Conservation (phyloP, 64 coral and sea anemone genomes). For the Montipora cactus region DNA sequence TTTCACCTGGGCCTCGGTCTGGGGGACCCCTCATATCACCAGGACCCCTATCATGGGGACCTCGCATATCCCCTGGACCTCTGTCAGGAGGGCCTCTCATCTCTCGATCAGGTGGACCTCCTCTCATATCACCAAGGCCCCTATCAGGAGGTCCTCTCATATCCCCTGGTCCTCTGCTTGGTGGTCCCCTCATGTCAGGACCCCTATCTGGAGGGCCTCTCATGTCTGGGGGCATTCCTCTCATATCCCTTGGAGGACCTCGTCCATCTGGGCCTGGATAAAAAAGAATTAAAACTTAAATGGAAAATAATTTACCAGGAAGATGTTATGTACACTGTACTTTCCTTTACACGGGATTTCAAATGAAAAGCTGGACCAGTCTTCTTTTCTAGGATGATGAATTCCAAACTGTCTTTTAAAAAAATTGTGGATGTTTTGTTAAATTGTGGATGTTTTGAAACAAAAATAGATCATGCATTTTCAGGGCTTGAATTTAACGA, state of each 20-base stretch:
- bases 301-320: neutral
- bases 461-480: too few relatives aligned
- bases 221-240: conserved; percentile 89
- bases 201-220: conserved; percentile 74
- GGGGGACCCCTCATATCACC: conserved; percentile 7
- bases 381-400: too few relatives aligned
- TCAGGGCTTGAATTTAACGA: too few relatives aligned
- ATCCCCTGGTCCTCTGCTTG: conserved; percentile 58
- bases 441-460: too few relatives aligned
- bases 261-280: conserved; percentile 56
- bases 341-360: neutral
- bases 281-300: neutral
- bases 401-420: too few relatives aligned
- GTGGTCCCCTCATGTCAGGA: conserved; percentile 74
- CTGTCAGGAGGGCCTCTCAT: conserved; percentile 82
- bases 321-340: neutral
- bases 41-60: conserved; percentile 45
- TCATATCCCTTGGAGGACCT: conserved; percentile 69
- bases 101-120: conserved; percentile 30
- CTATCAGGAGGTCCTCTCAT: conserved; percentile 66
- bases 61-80: conserved; percentile 79
- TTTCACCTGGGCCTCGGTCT: conserved; percentile 38
- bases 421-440: too few relatives aligned
- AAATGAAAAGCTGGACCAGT: neutral
- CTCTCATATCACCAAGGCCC: conserved; percentile 26